phyloP scores from a whole-genome alignment of 2,113 vertebrate genomes.

The Ondatra zibethicus region DNA sequence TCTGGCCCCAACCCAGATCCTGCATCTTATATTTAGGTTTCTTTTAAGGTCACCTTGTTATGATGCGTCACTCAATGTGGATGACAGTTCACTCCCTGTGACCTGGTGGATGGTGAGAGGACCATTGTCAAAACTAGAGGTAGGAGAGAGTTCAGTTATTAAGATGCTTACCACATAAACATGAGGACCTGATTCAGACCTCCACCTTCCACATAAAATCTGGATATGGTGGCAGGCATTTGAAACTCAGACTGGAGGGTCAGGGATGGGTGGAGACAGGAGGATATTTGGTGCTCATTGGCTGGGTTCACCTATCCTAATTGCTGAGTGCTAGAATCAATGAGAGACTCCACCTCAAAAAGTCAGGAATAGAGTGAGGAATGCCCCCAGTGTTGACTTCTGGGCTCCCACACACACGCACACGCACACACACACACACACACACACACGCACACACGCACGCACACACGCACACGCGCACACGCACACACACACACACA shows the following conservation, averaged over 20 bases:
- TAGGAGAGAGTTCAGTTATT: neutral
- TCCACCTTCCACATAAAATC: neutral
- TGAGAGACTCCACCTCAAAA: neutral
- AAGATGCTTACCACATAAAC: neutral
- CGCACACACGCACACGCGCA: neutral
- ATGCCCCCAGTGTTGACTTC: neutral
- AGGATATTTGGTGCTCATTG: no score
- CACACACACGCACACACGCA: neutral
- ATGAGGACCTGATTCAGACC: neutral
- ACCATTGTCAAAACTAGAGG: neutral
- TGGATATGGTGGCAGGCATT: neutral
- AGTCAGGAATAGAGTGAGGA: neutral
- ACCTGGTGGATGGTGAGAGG: neutral
- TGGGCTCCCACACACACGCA: neutral
- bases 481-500: neutral
- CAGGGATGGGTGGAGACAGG: no score
- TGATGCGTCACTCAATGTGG: accelerated
- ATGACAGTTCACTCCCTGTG: no score
- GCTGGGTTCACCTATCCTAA: neutral
- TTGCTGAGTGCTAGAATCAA: neutral
- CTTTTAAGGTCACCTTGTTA: accelerated
- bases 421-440: neutral
- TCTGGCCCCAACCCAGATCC: neutral
- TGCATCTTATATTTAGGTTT: neutral
- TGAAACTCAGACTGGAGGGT: neutral